Evolutionary conservation across 2,113 vertebrate species (phyloP).

Genomic region (Ranitomeya variabilis): DNA sequence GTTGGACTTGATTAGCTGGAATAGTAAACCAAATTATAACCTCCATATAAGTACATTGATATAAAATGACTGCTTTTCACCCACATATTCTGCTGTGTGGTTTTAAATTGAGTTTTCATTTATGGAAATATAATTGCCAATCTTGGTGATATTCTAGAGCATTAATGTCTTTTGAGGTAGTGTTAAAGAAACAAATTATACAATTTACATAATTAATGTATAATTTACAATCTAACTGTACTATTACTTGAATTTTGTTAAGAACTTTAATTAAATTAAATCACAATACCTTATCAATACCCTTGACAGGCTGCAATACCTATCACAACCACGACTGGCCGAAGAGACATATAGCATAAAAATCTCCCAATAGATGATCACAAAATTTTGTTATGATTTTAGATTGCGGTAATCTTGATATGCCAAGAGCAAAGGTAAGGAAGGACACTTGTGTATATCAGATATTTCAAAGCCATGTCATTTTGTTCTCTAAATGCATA

Average conservation of each 20-base stretch:
- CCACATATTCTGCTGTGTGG: neutral
- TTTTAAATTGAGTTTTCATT: slow-evolving; percentile 33
- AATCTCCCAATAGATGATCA: too few relatives aligned
- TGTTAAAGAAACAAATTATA: neutral
- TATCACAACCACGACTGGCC: too few relatives aligned
- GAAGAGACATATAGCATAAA: too few relatives aligned
- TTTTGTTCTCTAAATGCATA: neutral
- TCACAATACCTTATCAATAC: too few relatives aligned
- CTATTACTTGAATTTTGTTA: too few relatives aligned
- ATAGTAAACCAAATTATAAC: slow-evolving; percentile 61
- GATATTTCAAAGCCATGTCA: neutral
- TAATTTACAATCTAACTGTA: too few relatives aligned
- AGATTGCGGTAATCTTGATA: too few relatives aligned
- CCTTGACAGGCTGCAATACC: too few relatives aligned
- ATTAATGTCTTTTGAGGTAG: neutral
- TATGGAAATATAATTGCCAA: neutral
- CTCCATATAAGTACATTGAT: slow-evolving; percentile 35
- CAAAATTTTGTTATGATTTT: too few relatives aligned
- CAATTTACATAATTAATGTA: too few relatives aligned
- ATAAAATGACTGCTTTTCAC: slow-evolving; percentile 58
- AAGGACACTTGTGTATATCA: neutral
- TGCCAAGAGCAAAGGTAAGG: too few relatives aligned
- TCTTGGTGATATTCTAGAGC: neutral
- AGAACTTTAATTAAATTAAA: too few relatives aligned
- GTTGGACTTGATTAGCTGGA: slow-evolving; percentile 54